phyloP scores from a whole-genome alignment of 1,140 invertebrate genomes.

The Trichonephila inaurata region DNA sequence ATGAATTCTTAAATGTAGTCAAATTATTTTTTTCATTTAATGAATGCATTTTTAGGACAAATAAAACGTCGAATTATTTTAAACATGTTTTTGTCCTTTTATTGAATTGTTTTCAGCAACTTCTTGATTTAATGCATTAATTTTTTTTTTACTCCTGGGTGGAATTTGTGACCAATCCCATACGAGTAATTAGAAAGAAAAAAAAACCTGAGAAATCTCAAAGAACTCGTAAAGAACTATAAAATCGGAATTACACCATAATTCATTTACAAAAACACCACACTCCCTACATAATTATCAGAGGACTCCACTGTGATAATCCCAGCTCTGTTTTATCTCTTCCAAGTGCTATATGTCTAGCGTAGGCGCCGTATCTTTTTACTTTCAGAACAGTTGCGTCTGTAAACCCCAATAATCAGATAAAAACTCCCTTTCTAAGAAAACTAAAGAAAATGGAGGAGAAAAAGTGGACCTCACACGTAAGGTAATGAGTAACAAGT shows the following conservation, averaged over 20 bases:
- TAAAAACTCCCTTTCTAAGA: constrained; percentile 20
- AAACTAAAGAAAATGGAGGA: neutral
- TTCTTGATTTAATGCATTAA: too few species aligned
- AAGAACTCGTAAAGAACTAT: neutral
- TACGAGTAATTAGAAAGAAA: neutral
- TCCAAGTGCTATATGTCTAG: constrained; percentile 16
- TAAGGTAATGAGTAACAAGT: neutral
- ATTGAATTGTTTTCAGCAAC: too few species aligned
- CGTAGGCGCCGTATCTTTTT: constrained; percentile 2
- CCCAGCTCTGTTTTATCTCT: neutral
- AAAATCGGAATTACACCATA: neutral
- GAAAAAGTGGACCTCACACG: constrained; percentile 5
- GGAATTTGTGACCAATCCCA: neutral
- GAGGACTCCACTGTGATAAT: neutral
- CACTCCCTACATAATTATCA: constrained; percentile 1
- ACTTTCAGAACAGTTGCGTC: neutral
- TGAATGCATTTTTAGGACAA: too few species aligned
- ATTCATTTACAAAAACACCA: neutral
- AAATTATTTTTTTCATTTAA: too few species aligned
- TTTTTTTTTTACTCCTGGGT: too few species aligned
- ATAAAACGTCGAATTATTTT: too few species aligned
- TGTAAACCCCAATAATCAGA: neutral
- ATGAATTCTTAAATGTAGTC: too few species aligned
- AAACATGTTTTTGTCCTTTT: too few species aligned
- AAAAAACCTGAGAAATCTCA: neutral